Evolutionary conservation across 2,888 invertebrate species (phyloP).

Genomic region (Panzeria rudis): DNA sequence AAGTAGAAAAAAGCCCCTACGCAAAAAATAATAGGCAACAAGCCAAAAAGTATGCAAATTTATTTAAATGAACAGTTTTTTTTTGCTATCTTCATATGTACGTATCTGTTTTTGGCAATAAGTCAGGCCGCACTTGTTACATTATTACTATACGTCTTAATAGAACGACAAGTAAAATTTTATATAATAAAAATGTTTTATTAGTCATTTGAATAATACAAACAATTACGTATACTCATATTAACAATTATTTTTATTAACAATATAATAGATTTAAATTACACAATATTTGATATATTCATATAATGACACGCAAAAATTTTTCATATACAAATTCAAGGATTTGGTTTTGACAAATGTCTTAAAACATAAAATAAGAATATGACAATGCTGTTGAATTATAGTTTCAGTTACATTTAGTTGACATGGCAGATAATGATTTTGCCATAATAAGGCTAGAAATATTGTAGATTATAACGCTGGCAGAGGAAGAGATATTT

Average conservation of each 20-base stretch:
- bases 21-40: background rate
- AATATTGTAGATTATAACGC: too few species aligned
- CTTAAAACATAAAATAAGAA: background rate
- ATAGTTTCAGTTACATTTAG: background rate
- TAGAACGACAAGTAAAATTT: background rate
- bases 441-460: background rate
- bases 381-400: background rate
- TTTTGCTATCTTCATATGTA: background rate
- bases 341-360: background rate
- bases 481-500: too few species aligned
- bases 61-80: background rate
- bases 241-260: constrained; percentile 1
- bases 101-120: background rate
- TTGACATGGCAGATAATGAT: too few species aligned
- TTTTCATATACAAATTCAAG: constrained; percentile 2
- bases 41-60: constrained; percentile 46
- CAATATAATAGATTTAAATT: constrained; percentile 20
- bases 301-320: constrained; percentile 11
- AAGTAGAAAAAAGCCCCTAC: background rate
- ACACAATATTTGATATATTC: background rate
- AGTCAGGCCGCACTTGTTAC: constrained; percentile 46
- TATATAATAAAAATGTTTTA: background rate
- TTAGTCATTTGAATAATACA: constrained; percentile 13
- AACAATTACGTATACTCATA: constrained; percentile 1
- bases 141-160: background rate